phyloP scores from a whole-genome alignment of 2,888 invertebrate species.

The Melanotus villosus region DNA sequence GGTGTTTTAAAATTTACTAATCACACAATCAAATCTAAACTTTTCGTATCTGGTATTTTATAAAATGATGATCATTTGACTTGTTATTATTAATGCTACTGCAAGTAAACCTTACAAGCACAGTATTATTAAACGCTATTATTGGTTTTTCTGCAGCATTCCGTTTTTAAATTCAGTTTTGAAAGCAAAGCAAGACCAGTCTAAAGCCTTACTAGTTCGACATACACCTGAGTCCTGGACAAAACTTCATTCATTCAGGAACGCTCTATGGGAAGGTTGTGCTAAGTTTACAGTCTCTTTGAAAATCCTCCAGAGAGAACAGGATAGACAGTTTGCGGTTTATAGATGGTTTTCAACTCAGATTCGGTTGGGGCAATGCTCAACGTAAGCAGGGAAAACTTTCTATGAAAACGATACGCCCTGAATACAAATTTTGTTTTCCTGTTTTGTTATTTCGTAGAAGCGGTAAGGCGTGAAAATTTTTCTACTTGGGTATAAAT shows the following conservation, averaged over 20 bases:
- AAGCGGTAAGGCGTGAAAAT: slow-evolving; percentile 1
- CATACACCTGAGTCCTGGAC: slow-evolving; percentile 22
- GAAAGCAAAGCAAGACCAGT: too few species aligned
- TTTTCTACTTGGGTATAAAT: slow-evolving; percentile 4
- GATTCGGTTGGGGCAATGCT: slow-evolving; percentile 28
- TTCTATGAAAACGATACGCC: slow-evolving; percentile 34
- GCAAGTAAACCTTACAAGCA: too few species aligned
- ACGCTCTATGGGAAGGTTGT: slow-evolving; percentile 2
- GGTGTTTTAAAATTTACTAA: too few species aligned
- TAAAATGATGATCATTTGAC: too few species aligned
- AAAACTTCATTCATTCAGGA: slow-evolving; percentile 20
- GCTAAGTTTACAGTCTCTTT: slow-evolving; percentile 18
- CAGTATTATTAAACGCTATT: too few species aligned
- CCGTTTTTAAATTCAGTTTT: too few species aligned
- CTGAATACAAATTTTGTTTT: slow-evolving; percentile 33
- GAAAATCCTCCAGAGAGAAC: slow-evolving; percentile 17
- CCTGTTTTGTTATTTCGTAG: slow-evolving; percentile 9
- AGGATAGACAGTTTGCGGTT: slow-evolving; percentile 29
- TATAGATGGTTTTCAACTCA: slow-evolving; percentile 35
- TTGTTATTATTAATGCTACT: too few species aligned
- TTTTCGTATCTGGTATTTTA: too few species aligned
- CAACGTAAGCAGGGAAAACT: slow-evolving; percentile 30
- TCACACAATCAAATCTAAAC: too few species aligned
- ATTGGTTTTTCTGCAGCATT: too few species aligned
- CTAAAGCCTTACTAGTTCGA: slow-evolving; percentile 7